Conservation (phyloP, 2,797 vertebrate species). For the Sebastes jordani region DNA sequence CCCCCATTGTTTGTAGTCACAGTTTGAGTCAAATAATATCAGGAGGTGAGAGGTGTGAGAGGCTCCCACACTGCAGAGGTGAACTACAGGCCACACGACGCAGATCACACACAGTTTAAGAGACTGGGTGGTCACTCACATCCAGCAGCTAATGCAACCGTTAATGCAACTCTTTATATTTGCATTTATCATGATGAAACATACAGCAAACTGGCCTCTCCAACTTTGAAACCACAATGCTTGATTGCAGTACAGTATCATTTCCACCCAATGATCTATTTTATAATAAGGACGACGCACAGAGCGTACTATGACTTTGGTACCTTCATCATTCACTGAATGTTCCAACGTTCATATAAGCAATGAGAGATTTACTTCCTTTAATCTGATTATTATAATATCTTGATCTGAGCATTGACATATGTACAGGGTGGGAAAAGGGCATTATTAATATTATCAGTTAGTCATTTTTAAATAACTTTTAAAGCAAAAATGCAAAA, state of each 20-base stretch:
- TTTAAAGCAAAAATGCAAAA: not conserved
- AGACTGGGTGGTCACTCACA: constrained; percentile 55
- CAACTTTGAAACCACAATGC: not conserved
- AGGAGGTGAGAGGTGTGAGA: constrained; percentile 61
- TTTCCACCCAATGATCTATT: not conserved
- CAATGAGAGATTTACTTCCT: not conserved
- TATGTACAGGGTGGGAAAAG: not conserved
- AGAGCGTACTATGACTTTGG: not conserved
- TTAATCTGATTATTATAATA: not conserved
- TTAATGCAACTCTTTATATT: not conserved
- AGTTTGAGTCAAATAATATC: constrained; percentile 65
- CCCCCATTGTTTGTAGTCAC: constrained; percentile 69
- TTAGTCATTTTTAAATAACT: not conserved
- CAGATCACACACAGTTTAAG: constrained; percentile 50
- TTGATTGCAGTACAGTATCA: not conserved
- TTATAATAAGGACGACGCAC: not conserved
- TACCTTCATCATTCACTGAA: not conserved
- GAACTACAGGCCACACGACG: constrained; percentile 50
- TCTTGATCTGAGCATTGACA: not conserved
- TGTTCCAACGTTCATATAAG: not conserved
- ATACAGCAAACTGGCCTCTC: not conserved
- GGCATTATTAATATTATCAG: not conserved
- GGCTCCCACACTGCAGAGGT: constrained; percentile 71
- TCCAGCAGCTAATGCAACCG: not conserved
- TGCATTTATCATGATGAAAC: not conserved